A percentile compares a stretch with the other conserved stretches of the same genome.
These are phyloP conservation scores for Hemiprocne comata DNA, from an alignment of 2,113 vertebrate species.

Conservation along the genomic window DNA sequence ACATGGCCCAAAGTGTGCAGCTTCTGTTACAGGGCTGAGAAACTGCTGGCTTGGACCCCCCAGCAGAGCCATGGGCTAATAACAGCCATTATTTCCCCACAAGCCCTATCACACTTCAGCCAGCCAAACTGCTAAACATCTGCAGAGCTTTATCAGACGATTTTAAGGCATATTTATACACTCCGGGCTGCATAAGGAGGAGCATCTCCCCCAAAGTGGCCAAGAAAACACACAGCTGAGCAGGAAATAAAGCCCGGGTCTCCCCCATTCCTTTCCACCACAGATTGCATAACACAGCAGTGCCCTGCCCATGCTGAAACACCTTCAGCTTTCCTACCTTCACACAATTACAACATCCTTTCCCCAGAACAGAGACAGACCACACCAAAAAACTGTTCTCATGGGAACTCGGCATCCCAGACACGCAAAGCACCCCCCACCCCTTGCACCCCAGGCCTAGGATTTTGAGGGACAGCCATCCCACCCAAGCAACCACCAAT, in stretches of 20 bases:
- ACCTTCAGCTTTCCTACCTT: not conserved
- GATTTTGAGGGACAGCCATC: not conserved
- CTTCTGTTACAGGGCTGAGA: not conserved
- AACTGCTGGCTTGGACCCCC: not conserved
- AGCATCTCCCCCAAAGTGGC: not conserved
- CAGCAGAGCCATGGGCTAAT: too few relatives aligned
- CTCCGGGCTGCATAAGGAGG: not conserved
- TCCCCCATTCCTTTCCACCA: conserved; percentile 33
- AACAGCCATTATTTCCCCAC: not conserved
- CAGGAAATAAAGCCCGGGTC: not conserved
- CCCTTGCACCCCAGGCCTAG: not conserved
- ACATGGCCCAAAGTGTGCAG: not conserved
- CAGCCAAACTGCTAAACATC: not conserved
- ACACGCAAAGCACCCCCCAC: not conserved
- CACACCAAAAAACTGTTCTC: not conserved
- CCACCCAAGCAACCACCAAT: not conserved
- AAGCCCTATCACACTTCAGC: not conserved
- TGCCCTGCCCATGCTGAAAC: not conserved
- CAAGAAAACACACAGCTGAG: not conserved
- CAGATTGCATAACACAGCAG: not conserved
- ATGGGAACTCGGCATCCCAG: fast-evolving
- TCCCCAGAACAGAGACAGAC: not conserved
- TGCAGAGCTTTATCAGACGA: not conserved
- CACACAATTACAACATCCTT: fast-evolving
- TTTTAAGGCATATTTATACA: not conserved